Conservation (phyloP, 2,113 vertebrate genomes). For the Sylvilagus bachmani region DNA sequence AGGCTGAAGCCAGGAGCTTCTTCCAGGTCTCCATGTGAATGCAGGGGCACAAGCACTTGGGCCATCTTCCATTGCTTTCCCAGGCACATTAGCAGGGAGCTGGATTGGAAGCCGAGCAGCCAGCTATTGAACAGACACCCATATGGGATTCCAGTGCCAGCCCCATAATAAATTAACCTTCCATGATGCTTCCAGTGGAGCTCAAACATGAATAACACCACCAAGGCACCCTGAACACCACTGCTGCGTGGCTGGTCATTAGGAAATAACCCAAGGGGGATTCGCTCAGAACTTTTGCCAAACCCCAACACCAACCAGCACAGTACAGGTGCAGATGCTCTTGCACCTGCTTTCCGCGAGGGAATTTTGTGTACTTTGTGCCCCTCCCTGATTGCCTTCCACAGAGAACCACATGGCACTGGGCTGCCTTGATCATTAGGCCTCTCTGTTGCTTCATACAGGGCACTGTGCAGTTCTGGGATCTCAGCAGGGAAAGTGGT, state of each 20-base stretch:
- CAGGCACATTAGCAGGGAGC: too few species aligned
- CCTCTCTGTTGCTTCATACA: not conserved
- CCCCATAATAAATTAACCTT: too few species aligned
- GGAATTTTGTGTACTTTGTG: not conserved
- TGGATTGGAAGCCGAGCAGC: too few species aligned
- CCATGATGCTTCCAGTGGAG: constrained; percentile 74
- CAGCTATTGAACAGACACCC: too few species aligned
- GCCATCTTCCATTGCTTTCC: too few species aligned
- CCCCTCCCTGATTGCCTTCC: not conserved
- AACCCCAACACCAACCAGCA: not conserved
- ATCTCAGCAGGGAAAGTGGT: not conserved
- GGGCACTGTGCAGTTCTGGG: not conserved
- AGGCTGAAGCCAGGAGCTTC: too few species aligned
- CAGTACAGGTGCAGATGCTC: not conserved
- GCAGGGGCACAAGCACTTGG: too few species aligned
- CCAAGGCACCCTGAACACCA: constrained; percentile 79
- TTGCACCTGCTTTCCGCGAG: not conserved
- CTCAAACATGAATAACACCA: constrained; percentile 76
- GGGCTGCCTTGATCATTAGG: not conserved
- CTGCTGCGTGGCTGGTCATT: constrained; percentile 68
- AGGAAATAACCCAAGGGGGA: constrained; percentile 76
- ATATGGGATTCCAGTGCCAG: too few species aligned
- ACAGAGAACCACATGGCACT: not conserved
- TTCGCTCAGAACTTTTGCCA: constrained; percentile 58
- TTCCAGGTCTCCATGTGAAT: too few species aligned